Conservation (phyloP, 2,797 vertebrate species). For the Pseudochirops cupreus region DNA sequence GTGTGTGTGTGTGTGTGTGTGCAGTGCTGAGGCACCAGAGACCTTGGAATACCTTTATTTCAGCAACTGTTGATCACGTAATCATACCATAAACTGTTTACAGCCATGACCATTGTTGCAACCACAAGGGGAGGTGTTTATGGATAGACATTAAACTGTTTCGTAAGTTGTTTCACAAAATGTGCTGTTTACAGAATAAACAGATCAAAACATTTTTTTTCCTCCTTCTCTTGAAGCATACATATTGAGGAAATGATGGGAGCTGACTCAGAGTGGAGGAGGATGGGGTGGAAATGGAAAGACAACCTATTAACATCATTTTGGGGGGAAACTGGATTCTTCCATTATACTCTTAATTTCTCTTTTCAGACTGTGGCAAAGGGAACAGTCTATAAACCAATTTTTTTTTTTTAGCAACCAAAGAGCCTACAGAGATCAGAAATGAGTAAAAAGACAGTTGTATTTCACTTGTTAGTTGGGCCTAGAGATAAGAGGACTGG, state of each 20-base stretch:
- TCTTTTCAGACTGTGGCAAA: slow-evolving; percentile 47
- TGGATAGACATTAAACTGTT: slow-evolving; percentile 81
- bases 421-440: background rate
- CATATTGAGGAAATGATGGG: slow-evolving; percentile 44
- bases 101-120: slow-evolving; percentile 80
- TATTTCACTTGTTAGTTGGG: slow-evolving; percentile 17
- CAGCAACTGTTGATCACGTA: slow-evolving; percentile 79
- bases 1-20: slow-evolving; percentile 15
- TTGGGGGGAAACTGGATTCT: slow-evolving; percentile 17
- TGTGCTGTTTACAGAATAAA: slow-evolving; percentile 81
- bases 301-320: slow-evolving; percentile 13
- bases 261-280: slow-evolving; percentile 33
- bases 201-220: slow-evolving; percentile 65
- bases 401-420: background rate
- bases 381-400: background rate
- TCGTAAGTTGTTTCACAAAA: slow-evolving; percentile 73
- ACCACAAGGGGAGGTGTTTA: slow-evolving; percentile 83
- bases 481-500: slow-evolving; percentile 26
- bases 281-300: background rate
- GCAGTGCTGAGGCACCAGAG: slow-evolving; percentile 61
- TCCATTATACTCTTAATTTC: slow-evolving; percentile 20
- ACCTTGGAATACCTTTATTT: slow-evolving; percentile 77
- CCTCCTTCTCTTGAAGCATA: slow-evolving; percentile 74
- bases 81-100: slow-evolving; percentile 84
- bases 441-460: slow-evolving; percentile 21